Evolutionary conservation across 2,888 invertebrate species (phyloP), one percentile per base, ranked within the genome.

Genomic region (Xestobium rufovillosum): DNA sequence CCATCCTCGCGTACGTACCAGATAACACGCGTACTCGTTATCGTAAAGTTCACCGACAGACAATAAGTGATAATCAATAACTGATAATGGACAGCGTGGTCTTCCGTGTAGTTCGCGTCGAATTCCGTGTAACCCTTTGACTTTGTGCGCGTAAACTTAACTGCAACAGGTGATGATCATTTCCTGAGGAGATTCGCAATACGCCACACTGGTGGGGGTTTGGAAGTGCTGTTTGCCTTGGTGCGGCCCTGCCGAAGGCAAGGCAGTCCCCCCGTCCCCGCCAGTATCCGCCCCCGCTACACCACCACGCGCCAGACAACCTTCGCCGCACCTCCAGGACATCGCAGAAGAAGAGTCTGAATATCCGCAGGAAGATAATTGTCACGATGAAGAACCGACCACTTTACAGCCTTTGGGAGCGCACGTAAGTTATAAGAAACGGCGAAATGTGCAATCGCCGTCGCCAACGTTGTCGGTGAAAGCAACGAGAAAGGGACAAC

Each of bases 161-260:
- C n/a, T n/a, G n/a, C 46, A 48, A 46, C 42, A 43, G 42, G 49
- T 48, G 45, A 51, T 49, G 31, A 33, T 26, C 31, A 32, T 16
- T 38, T 39, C 36, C 40, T 37, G 33, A 34, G 28, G 40, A 47
- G 52, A 50, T 46, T 42, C 36, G 49, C 45, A 54, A 55, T 43
- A 55, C 61, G 66, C 67, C 77, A 77, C 72, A 70, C 76, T 77
- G 77, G 76, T 76, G 66, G 77, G 80, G 74, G 78, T 80, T 72
- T 82, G 82, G 78, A 80, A 80, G 75, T 82, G 82, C 73, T 81
- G 81, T 75, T 75, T 81, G 78, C 82, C 81, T 76, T 82, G 80
- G 78, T 80, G 81, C 75, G 80, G 80, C 78, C 73, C 77, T 75
- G 77, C 80, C 54, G 64, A 62, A 53, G 61, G 60, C 59, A 63